These are phyloP conservation scores for Sapajus apella DNA, from an alignment of 2,113 vertebrate species.

Conservation along the genomic window DNA sequence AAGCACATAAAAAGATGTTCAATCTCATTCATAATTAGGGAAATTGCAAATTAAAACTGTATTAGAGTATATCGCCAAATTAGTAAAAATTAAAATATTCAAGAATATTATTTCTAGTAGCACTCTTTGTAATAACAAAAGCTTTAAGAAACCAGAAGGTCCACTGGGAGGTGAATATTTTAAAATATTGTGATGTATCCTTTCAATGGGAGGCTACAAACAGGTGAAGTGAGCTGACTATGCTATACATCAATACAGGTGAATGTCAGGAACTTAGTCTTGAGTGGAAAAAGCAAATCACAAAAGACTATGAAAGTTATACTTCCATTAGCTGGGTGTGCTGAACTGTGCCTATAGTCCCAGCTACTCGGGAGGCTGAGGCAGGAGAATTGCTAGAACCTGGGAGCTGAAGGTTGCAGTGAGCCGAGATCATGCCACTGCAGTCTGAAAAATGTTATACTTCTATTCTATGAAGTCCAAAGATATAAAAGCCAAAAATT, in stretches of 20 bases:
- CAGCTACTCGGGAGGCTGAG: too few species aligned
- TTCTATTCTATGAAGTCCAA: background rate
- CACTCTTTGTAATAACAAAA: background rate
- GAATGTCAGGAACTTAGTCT: background rate
- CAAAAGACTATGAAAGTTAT: background rate
- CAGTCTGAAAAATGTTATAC: background rate
- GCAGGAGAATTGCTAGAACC: too few species aligned
- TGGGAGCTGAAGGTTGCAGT: too few species aligned
- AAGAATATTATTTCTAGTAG: background rate
- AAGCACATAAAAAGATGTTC: background rate
- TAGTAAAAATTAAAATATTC: background rate
- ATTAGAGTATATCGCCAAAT: background rate
- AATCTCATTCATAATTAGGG: background rate
- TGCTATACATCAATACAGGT: accelerated
- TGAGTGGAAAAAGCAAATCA: background rate
- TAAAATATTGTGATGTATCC: background rate
- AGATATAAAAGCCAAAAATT: background rate
- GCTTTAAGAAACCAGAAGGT: background rate
- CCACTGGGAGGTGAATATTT: background rate
- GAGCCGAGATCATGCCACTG: too few species aligned
- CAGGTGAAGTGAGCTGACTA: background rate
- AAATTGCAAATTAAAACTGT: constrained; percentile 22
- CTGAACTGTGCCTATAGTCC: too few species aligned
- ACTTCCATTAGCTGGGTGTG: background rate
- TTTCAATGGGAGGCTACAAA: background rate